Evolutionary conservation across 2,113 vertebrate species (phyloP).

Genomic region (Cryptotis parvus): DNA sequence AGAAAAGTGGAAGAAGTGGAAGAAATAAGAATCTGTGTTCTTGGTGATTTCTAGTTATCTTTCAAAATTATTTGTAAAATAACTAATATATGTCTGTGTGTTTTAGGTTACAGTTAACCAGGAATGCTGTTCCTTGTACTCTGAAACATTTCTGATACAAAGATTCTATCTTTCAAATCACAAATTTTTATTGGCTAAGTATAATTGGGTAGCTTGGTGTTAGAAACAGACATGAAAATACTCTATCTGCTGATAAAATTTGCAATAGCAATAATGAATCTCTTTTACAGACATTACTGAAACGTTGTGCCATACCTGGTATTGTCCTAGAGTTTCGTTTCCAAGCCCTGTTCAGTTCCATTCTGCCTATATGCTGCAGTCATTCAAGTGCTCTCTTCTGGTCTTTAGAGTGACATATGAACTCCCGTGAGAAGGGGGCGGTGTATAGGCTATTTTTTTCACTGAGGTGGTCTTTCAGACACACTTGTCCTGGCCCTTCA

Average conservation of each 20-base stretch:
- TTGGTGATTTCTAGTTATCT: background rate
- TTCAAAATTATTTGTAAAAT: background rate
- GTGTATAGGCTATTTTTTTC: background rate
- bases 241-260: background rate
- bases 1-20: no score
- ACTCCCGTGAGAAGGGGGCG: background rate
- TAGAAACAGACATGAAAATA: background rate
- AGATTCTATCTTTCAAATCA: background rate
- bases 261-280: background rate
- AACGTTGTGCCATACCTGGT: background rate
- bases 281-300: background rate
- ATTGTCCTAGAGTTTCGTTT: background rate
- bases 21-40: background rate
- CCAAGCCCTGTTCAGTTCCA: background rate
- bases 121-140: background rate
- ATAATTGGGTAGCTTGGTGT: background rate
- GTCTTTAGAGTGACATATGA: background rate
- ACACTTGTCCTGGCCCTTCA: accelerated
- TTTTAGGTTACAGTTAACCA: background rate
- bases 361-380: background rate
- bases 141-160: background rate
- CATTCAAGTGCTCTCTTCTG: background rate
- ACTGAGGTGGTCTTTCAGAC: background rate
- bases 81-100: background rate
- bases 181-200: slow-evolving; percentile 1